Evolutionary conservation across 2,888 invertebrate species (phyloP).

Genomic region (Drosophila prostipennis): DNA sequence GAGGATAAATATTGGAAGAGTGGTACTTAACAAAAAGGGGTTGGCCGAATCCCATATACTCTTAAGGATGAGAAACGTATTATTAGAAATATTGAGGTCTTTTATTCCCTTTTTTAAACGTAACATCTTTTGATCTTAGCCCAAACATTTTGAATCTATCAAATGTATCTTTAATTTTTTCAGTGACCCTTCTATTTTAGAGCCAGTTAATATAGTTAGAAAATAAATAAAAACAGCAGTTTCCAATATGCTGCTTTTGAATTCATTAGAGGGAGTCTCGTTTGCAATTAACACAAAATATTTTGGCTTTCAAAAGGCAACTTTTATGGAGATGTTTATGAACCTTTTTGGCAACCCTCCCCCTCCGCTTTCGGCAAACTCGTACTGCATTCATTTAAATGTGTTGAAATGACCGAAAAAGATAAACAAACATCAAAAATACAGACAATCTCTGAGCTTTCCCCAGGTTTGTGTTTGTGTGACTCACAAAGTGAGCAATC

Average conservation of each 20-base stretch:
- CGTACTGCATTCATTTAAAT: conserved; percentile 60
- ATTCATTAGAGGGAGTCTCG: conserved; percentile 1
- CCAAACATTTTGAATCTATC: too few relatives aligned
- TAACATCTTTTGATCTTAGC: too few relatives aligned
- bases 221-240: neutral
- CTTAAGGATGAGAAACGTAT: too few relatives aligned
- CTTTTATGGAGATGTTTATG: conserved; percentile 11
- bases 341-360: neutral
- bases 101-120: too few relatives aligned
- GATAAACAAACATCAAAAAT: conserved; percentile 64
- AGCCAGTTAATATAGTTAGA: neutral
- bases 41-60: too few relatives aligned
- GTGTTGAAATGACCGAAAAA: conserved; percentile 72
- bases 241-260: neutral
- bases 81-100: too few relatives aligned
- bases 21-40: too few relatives aligned
- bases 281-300: conserved; percentile 9
- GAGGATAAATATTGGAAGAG: too few relatives aligned
- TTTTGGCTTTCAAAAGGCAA: conserved; percentile 3
- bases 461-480: conserved; percentile 50
- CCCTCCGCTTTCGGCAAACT: neutral
- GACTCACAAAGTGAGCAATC: conserved; percentile 72
- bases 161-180: too few relatives aligned
- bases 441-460: conserved; percentile 49
- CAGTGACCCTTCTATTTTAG: too few relatives aligned